A percentile compares a stretch with the other conserved stretches of the same genome.
Evolutionary conservation across 2,113 vertebrate species (phyloP).

Genomic region (Nothocercus julius): DNA sequence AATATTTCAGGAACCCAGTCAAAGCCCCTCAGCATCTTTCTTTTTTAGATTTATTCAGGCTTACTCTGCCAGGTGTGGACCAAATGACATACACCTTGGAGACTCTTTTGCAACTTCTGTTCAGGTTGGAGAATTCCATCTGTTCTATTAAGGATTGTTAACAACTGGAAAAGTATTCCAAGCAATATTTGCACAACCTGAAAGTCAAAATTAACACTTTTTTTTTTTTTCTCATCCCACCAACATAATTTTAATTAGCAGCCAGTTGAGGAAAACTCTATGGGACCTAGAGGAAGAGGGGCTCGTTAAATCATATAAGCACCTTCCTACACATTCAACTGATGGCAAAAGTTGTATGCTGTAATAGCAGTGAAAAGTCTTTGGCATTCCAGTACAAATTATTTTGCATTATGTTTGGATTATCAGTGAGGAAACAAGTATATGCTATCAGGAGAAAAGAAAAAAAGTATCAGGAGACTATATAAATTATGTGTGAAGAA

Average conservation of each 20-base stretch:
- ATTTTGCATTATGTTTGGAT: background rate
- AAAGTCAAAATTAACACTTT: slow-evolving; percentile 22
- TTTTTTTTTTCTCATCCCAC: background rate
- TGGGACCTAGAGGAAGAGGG: background rate
- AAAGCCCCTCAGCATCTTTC: background rate
- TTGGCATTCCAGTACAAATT: background rate
- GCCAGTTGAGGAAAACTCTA: slow-evolving; percentile 6
- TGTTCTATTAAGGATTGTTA: slow-evolving; percentile 34
- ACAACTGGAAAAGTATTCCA: slow-evolving; percentile 15
- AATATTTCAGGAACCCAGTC: slow-evolving; percentile 28
- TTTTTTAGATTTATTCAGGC: slow-evolving; percentile 25
- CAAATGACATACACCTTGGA: slow-evolving; percentile 37
- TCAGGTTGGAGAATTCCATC: slow-evolving; percentile 28
- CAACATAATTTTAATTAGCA: slow-evolving; percentile 46
- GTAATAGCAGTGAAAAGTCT: background rate
- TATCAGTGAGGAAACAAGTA: background rate
- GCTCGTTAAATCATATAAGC: slow-evolving; percentile 6
- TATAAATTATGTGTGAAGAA: background rate
- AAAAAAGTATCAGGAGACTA: background rate
- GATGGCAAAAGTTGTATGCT: background rate
- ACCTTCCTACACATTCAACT: background rate
- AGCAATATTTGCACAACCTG: background rate
- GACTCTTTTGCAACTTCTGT: slow-evolving; percentile 29
- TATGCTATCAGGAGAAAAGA: background rate
- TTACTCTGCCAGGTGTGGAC: background rate